Base-by-base conservation (phyloP, 2,888 invertebrate species). In the Myopa testacea region DNA sequence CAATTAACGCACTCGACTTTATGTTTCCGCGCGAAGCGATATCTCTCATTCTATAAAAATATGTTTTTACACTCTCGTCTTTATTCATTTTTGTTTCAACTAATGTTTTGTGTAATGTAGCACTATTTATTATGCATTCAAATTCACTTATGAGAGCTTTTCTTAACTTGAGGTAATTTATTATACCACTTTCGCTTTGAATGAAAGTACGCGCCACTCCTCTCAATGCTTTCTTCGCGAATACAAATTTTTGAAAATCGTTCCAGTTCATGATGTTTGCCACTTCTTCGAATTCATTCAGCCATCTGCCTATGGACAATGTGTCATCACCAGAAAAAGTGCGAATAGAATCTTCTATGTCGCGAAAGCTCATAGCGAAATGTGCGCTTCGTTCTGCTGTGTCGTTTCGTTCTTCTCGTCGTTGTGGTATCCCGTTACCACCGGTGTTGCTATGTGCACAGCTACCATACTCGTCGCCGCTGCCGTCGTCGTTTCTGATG, bases 1-100 rank as follows among this genome's bases (percentile, higher is more conserved):
- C 86, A 6, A 87, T 88, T 6, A 88, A 65, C 6, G 82, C 83
- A 63, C 81, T 84, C 52, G 84, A 83, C 80, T 88, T 86, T 19
- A 88, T 81, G 6, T 81, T 80, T 0, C 82, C 87, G 73, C 86
- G 83, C n/a, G 83, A 81, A 50, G 85, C 87, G 12, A 87, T 80
- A 80, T 89, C 87, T 78, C 85, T 85, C 86, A 88, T 88, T 19
- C 72, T 76, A 7, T 87, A 79, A 34, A 86, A 84, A 81, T 88
- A 89, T 78, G 88, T 86, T 78, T 86, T 86, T 16, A 83, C 82
- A 1, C 84, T 84, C 79, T 89, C 87, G 10, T 84, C 83, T 26
- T 78, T 81, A 37, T 83, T 82, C 82, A 86, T 88, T 70, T 84
- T 87, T 38, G 84, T 78, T 14, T 79, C 68, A 55, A 80, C 78